phyloP scores from a whole-genome alignment of 2,113 vertebrate genomes.

The Callipepla squamata region DNA sequence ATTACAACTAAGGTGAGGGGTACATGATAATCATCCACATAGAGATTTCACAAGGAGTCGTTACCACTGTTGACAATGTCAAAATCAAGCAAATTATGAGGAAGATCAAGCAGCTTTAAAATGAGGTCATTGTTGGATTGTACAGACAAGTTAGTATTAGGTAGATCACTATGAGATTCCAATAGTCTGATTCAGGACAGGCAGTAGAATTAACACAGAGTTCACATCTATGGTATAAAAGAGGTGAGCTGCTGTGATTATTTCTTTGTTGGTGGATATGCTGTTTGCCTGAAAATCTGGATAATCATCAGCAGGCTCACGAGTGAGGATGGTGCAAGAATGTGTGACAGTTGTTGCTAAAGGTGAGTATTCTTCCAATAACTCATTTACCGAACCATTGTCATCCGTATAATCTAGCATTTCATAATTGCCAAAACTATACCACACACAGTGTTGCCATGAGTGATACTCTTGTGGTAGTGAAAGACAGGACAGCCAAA shows the following conservation, averaged over 20 bases:
- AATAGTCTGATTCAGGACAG: background rate
- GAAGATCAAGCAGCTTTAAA: background rate
- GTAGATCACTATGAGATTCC: background rate
- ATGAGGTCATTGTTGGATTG: background rate
- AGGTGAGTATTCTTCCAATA: background rate
- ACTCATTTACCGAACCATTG: background rate
- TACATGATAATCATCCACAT: background rate
- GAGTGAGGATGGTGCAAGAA: background rate
- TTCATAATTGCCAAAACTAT: background rate
- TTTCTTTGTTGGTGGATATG: background rate
- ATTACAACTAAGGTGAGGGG: background rate
- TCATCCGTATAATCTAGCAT: background rate
- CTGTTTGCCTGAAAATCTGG: background rate
- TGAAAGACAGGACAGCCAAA: conserved; percentile 78
- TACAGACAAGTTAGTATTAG: background rate
- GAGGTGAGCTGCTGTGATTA: background rate
- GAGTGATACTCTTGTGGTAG: conserved; percentile 51
- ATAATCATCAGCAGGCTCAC: background rate
- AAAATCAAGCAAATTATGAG: background rate
- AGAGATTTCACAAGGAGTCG: background rate
- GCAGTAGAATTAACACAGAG: background rate
- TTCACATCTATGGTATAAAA: background rate
- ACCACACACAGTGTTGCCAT: conserved; percentile 17
- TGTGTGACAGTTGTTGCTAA: background rate
- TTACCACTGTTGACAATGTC: background rate